Percentiles rank a stretch among this genome's conserved stretches.
phyloP scores from a whole-genome alignment of 2,113 vertebrate species.

The Dolichotis patagonum region DNA sequence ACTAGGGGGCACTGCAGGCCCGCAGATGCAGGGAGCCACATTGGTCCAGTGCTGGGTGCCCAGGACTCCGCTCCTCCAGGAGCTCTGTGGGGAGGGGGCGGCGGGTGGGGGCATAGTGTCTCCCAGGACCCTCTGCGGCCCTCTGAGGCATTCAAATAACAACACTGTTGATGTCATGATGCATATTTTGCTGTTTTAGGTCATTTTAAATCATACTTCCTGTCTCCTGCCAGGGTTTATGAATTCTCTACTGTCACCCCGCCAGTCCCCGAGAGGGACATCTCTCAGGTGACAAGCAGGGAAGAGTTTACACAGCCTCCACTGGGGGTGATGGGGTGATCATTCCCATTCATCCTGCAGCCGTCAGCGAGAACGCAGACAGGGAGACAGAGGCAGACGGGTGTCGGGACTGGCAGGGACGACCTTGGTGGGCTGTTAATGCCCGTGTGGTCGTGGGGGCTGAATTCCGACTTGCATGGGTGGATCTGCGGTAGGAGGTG shows the following conservation, averaged over 20 bases:
- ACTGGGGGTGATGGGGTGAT: neutral
- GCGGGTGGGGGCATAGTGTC: accelerated
- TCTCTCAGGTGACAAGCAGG: neutral
- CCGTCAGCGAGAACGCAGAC: neutral
- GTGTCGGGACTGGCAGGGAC: neutral
- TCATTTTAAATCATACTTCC: neutral
- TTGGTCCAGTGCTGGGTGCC: neutral
- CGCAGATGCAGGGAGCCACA: accelerated
- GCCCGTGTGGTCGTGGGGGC: neutral
- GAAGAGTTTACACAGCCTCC: neutral
- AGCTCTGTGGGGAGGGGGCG: neutral
- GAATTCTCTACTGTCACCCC: accelerated
- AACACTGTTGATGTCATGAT: accelerated
- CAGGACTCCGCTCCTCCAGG: neutral
- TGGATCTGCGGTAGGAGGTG: accelerated
- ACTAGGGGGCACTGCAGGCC: constrained; percentile 83
- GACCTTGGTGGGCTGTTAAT: accelerated
- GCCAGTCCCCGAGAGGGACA: accelerated
- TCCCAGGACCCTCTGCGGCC: neutral
- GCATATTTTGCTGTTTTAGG: neutral
- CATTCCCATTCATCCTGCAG: accelerated
- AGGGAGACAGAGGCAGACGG: neutral
- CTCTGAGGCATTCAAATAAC: neutral
- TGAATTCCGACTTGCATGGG: accelerated
- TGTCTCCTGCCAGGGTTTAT: accelerated